Base-by-base conservation (phyloP, 37 sponge, comb jelly and placozoan species). In the Lycopodina hypogea region DNA sequence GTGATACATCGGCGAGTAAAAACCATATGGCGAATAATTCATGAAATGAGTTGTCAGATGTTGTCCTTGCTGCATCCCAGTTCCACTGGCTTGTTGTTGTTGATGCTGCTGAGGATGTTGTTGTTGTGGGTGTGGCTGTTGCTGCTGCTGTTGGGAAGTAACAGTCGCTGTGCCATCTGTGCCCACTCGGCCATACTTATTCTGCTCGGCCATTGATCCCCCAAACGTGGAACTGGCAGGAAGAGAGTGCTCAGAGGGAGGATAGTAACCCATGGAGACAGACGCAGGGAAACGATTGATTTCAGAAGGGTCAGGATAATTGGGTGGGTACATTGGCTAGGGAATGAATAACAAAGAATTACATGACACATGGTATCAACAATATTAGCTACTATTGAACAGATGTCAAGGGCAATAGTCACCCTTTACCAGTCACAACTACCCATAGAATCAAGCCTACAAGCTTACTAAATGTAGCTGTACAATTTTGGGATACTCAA, bases 281-380 rank as follows among this genome's bases (percentile, higher is more conserved):
- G 74, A 52, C 17, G 11, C 66, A 65, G 74, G 56, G 26, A 45
- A 56, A 3, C 55, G 74, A 8, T 60, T 63, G 51, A 64, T 34
- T 12, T 77, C 78, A 42, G 8, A 45, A 7, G 78, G 78, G 50
- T 77, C 78, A 1, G 32, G 45, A 59, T 75, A 75, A 53, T 75
- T 52, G 2, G 56, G 56, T 3, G 74, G 66, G 34, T 65, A 74
- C 32, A 74, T 36, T 29, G 75, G 75, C 75, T 75, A 22, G 28
- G 29, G 42, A 14, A 14, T 41, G 32, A 36, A 57, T 52, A 9
- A 34, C 22, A 73, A 14, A 45, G 1, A 38, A 52, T 28, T 41
- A 38, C 12, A 9, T 28, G 28, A 53, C 55, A 53, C 55, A 23
- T 11, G 22, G 11, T 63, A 9, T 33, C 19, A 35, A 69, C 33